phyloP scores from a whole-genome alignment of 2,888 invertebrate species.

The Campoplex nolae region DNA sequence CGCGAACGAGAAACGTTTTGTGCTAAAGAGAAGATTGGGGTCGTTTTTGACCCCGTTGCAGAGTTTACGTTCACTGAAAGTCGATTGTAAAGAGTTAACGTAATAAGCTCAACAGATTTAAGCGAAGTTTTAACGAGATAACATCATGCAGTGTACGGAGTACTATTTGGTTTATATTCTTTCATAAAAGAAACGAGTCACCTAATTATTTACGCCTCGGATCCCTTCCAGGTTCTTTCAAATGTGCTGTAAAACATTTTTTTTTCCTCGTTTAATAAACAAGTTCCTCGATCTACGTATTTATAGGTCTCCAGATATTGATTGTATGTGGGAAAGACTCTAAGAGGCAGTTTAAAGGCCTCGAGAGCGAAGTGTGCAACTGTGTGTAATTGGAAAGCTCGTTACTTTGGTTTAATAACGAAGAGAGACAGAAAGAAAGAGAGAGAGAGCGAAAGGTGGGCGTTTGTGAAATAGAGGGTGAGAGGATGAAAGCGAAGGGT shows the following conservation, averaged over 20 bases:
- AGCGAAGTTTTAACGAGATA: no score
- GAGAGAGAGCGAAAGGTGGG: background rate
- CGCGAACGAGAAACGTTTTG: no score
- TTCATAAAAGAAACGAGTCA: background rate
- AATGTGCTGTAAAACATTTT: no score
- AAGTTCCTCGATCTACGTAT: background rate
- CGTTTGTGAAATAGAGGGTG: background rate
- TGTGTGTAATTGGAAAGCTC: slow-evolving; percentile 34
- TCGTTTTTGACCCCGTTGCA: no score
- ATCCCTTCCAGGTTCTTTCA: background rate
- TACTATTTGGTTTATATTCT: background rate
- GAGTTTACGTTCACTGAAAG: no score
- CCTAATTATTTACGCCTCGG: background rate
- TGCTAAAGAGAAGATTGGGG: no score
- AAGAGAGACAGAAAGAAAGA: slow-evolving; percentile 1
- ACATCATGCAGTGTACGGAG: no score
- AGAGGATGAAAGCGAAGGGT: background rate
- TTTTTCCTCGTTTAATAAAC: background rate
- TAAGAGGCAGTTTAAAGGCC: slow-evolving; percentile 1
- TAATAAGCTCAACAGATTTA: no score
- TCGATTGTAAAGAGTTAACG: no score
- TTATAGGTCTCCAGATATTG: background rate
- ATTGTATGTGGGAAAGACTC: slow-evolving; percentile 5
- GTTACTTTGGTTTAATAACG: slow-evolving; percentile 28
- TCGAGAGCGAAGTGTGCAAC: slow-evolving; percentile 12